Evolutionary conservation across 2,888 invertebrate genomes (phyloP), one percentile per base, ranked within the genome.

Genomic region (Nomada lathburiana): DNA sequence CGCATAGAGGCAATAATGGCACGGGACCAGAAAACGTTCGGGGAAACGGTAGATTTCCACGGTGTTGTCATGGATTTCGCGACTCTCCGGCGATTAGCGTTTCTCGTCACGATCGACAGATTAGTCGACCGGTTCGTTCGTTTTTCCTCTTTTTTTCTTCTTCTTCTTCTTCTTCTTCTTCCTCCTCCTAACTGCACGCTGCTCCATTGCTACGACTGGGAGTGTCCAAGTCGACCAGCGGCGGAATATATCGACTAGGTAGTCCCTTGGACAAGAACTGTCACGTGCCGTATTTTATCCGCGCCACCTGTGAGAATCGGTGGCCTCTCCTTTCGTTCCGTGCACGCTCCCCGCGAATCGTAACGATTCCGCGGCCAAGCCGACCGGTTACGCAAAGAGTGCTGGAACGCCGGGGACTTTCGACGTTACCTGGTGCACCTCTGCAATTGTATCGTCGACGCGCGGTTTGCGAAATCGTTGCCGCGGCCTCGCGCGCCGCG

Each of bases 21-120:
- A 70, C 70, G 23, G 76, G 47, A 71, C 63, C 76, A 55, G 65
- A 80, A 64, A 47, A 47, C 76, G 57, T 36, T 36, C 36, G 36
- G 36, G 71, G 73, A 62, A 47, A 52, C 77, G 55, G 76, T 76
- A 73, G 0, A 53, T 67, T 67, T 65, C 26, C 52, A 57, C 57
- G 20, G 57, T 23, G 83, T 55, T 50, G 50, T 42, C 75, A 65
- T 29, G 82, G 80, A 79, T 86, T 86, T 86, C 87, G 83, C 87
- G 78, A 74, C 62, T 13, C 55, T 36, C 13, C 2, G 11, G 52
- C 82, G 78, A 75, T 84, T 70, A 80, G 70, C 60, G 75, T 62
- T 82, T 82, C 87, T 59, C 69, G 87, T 87, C 87, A 87, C 87
- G 86, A 87, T 77, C 85, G 85, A 88, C 82, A 88, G 85, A 88